Percentiles rank a stretch among this genome's conserved stretches.
Conservation (phyloP, 2,113 vertebrate genomes). For the Melanocharis versteri region DNA sequence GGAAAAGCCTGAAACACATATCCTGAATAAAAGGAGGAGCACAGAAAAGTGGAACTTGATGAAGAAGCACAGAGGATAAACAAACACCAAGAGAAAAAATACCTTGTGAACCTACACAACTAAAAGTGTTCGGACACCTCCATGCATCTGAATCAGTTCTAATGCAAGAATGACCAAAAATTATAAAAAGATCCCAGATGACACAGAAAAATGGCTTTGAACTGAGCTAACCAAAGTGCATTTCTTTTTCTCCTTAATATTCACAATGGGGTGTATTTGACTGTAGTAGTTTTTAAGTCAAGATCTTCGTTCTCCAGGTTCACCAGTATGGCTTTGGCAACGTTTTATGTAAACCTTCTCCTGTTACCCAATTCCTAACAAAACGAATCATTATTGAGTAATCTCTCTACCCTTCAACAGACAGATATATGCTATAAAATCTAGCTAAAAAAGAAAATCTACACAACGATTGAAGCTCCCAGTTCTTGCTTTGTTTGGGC, state of each 20-base stretch:
- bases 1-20: neutral
- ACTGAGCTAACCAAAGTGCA: neutral
- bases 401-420: neutral
- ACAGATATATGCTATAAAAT: neutral
- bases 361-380: neutral
- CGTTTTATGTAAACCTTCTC: neutral
- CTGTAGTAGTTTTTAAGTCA: neutral
- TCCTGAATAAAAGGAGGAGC: neutral
- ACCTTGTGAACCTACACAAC: neutral
- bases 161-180: neutral
- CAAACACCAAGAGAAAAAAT: neutral
- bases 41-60: neutral
- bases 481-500: neutral
- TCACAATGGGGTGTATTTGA: neutral
- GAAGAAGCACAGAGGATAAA: neutral
- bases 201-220: neutral
- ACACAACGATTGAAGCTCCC: neutral
- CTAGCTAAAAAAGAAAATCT: neutral
- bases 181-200: neutral
- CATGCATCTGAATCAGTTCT: neutral
- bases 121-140: neutral
- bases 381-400: neutral
- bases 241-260: neutral
- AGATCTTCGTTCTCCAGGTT: neutral
- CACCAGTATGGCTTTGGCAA: neutral